phyloP scores from a whole-genome alignment of 1,140 invertebrate species.

The Diorhabda sublineata region DNA sequence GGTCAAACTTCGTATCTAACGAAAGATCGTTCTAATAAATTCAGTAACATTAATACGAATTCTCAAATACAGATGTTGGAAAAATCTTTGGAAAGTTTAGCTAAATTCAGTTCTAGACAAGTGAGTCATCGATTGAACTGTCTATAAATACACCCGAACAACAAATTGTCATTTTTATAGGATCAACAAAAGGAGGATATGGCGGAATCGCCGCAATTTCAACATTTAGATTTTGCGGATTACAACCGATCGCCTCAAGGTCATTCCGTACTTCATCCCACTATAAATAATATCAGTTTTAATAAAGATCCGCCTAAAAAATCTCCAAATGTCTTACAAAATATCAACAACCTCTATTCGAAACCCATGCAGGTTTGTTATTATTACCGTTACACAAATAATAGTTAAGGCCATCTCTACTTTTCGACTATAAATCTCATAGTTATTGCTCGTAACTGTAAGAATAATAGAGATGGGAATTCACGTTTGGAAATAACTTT shows the following conservation, averaged over 20 bases:
- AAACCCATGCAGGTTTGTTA: conserved; percentile 11
- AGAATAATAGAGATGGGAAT: too few species aligned
- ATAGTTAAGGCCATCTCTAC: too few species aligned
- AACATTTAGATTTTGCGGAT: conserved; percentile 34
- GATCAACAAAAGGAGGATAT: not conserved
- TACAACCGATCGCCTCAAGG: conserved; percentile 32
- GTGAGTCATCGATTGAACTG: not conserved
- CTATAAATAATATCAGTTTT: conserved; percentile 44
- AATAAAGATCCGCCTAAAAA: conserved; percentile 32
- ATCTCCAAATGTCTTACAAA: conserved; percentile 38
- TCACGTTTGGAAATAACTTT: too few species aligned
- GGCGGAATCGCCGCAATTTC: conserved; percentile 5
- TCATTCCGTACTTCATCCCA: conserved; percentile 39
- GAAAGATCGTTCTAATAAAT: conserved; percentile 2
- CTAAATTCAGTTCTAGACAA: conserved; percentile 25
- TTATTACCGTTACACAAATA: too few species aligned
- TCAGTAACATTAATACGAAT: not conserved
- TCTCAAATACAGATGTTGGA: conserved; percentile 36
- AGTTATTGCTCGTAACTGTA: too few species aligned
- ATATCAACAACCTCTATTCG: conserved; percentile 15
- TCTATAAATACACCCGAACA: not conserved
- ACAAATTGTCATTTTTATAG: not conserved
- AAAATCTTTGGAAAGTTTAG: conserved; percentile 36
- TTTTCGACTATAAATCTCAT: too few species aligned
- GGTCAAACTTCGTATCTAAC: not conserved